Evolutionary conservation across 2,888 invertebrate species (phyloP), one percentile per base, ranked within the genome.

Genomic region (Stegophylla sp.): DNA sequence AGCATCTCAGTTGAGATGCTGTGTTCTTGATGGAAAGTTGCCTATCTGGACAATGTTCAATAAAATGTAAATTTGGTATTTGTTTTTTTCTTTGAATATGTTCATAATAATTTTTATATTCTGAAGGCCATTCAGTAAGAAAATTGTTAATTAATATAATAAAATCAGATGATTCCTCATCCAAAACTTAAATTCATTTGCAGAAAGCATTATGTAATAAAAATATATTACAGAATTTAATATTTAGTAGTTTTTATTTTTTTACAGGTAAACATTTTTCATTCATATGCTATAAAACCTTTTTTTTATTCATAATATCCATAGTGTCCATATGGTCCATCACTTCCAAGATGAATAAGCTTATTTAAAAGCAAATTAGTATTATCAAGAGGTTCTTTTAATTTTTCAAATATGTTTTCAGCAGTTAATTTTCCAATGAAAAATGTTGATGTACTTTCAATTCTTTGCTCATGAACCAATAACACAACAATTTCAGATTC

Each of bases 291-390:
- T n/a, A n/a, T n/a, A 2, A 53, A 53, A 53, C 53, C 53, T 53
- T 53, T n/a, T 53, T 53, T n/a, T 53, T 53, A n/a, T n/a, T n/a
- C n/a, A n/a, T n/a, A n/a, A n/a, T n/a, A n/a, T n/a, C n/a, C n/a
- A n/a, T n/a, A n/a, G n/a, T n/a, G n/a, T 53, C 17, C 53, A 53
- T 53, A n/a, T 53, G 53, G 53, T 20, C 53, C 53, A 53, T 53
- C 53, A 53, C 53, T 53, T 53, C 53, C 53, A 53, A 53, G n/a
- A 53, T 53, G 53, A 53, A 53, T 53, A 53, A n/a, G 53, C 53
- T 20, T 53, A 53, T 53, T 53, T 53, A 53, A 53, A n/a, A n/a
- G 53, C n/a, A 53, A 53, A 53, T 53, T 17, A 53, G 53, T 7
- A 53, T 53, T 53, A 53, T 53, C 53, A 53, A 53, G 53, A 53